A percentile compares a stretch with the other conserved stretches of the same genome.
phyloP scores from a whole-genome alignment of 2,888 invertebrate genomes.

The Drosophila demipolita region DNA sequence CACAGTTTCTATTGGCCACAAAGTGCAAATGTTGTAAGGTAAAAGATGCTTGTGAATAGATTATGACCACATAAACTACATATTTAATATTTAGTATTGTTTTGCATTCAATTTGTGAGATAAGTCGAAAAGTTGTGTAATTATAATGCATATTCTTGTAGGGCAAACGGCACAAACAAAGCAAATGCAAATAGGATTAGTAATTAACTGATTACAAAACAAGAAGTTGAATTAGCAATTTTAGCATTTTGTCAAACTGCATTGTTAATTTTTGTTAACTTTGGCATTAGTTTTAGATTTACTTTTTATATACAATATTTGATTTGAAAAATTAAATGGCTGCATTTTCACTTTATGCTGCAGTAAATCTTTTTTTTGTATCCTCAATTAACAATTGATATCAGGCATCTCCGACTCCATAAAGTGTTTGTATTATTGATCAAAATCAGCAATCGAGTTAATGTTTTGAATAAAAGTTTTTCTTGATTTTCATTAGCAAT shows the following conservation, averaged over 20 bases:
- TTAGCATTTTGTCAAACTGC: not conserved
- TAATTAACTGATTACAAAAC: not conserved
- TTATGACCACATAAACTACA: conserved; percentile 28
- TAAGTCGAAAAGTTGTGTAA: not conserved
- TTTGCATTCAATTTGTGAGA: conserved; percentile 7
- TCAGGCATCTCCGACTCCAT: not conserved
- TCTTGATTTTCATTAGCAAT: not conserved
- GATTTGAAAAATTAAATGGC: not conserved
- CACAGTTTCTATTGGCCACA: conserved; percentile 20
- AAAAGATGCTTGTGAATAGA: not conserved
- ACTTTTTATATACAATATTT: no score
- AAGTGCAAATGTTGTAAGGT: conserved; percentile 12
- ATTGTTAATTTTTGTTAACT: not conserved
- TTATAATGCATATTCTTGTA: not conserved
- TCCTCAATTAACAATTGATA: not conserved
- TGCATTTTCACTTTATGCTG: not conserved
- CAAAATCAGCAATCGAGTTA: not conserved
- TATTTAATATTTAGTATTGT: conserved; percentile 26
- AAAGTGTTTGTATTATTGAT: not conserved
- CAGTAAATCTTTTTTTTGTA: not conserved
- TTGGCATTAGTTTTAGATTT: not conserved
- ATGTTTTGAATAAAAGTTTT: not conserved
- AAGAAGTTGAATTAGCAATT: not conserved
- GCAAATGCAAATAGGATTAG: not conserved
- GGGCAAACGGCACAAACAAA: not conserved